Conservation (phyloP, 2,113 vertebrate species). For the Coregonus clupeaformis region DNA sequence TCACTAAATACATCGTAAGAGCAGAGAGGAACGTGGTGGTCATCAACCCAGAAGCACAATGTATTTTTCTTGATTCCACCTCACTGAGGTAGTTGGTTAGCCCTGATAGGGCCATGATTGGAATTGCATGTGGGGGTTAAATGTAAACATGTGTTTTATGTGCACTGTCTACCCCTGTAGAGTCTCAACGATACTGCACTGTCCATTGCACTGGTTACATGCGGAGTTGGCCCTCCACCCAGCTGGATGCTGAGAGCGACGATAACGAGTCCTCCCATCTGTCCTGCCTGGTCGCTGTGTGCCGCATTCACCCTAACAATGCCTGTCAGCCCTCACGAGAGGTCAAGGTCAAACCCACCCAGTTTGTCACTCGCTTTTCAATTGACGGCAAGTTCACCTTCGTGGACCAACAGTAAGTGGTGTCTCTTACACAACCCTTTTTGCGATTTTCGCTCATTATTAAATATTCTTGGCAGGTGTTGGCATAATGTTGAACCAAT, state of each 20-base stretch:
- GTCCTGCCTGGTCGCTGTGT: slow-evolving; percentile 87
- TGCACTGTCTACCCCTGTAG: slow-evolving; percentile 55
- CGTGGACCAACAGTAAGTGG: slow-evolving; percentile 85
- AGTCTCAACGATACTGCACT: slow-evolving; percentile 86
- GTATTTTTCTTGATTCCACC: too few species aligned
- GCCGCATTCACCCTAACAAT: slow-evolving; percentile 79
- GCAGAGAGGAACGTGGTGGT: too few species aligned
- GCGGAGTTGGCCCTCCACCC: slow-evolving; percentile 83
- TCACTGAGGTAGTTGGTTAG: too few species aligned
- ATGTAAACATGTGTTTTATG: not conserved
- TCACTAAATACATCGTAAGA: too few species aligned
- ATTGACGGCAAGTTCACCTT: slow-evolving; percentile 93
- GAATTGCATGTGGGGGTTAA: too few species aligned
- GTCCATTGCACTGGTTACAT: slow-evolving; percentile 90
- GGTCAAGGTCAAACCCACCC: slow-evolving; percentile 82
- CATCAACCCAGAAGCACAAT: too few species aligned
- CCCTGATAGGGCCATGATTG: too few species aligned
- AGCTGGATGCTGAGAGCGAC: slow-evolving; percentile 80
- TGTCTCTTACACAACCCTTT: not conserved
- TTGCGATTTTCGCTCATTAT: not conserved
- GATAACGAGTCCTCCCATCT: slow-evolving; percentile 82
- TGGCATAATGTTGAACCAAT: too few species aligned
- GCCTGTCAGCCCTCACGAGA: slow-evolving; percentile 73
- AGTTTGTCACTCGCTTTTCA: slow-evolving; percentile 86
- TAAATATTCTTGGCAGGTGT: too few species aligned